A percentile compares a stretch with the other conserved stretches of the same genome.
phyloP scores from a whole-genome alignment of 2,113 vertebrate genomes.

The Brachyistius frenatus region DNA sequence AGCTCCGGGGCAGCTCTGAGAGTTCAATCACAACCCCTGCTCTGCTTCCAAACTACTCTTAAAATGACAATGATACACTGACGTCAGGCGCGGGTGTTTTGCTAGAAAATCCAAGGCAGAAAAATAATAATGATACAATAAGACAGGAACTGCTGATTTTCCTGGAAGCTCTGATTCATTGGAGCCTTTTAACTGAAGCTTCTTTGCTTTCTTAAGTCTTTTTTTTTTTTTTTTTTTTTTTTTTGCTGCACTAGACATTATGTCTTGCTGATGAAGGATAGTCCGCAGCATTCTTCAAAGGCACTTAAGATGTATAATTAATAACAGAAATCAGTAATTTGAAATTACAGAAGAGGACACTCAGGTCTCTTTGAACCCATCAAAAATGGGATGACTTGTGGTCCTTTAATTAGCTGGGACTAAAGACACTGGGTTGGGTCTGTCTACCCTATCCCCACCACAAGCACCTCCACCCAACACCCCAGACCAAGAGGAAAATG shows the following conservation, averaged over 20 bases:
- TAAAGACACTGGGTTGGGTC: conserved; percentile 70
- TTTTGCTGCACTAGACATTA: conserved; percentile 68
- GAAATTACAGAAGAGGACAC: conserved; percentile 77
- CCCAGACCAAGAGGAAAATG: conserved; percentile 36
- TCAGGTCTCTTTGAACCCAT: conserved; percentile 75
- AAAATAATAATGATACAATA: conserved; percentile 74
- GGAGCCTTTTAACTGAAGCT: conserved; percentile 47
- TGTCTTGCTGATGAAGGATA: conserved; percentile 74
- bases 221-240: conserved; percentile 44
- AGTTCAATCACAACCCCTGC: conserved; percentile 78
- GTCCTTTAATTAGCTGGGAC: conserved; percentile 76
- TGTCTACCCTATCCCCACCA: conserved; percentile 51
- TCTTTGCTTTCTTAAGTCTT: conserved; percentile 52
- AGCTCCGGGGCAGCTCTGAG: conserved; percentile 77
- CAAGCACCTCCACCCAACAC: conserved; percentile 63
- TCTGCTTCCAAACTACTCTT: conserved; percentile 71
- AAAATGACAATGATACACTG: conserved; percentile 78
- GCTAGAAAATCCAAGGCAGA: conserved; percentile 53
- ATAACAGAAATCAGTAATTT: conserved; percentile 83
- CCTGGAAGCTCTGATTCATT: conserved; percentile 63
- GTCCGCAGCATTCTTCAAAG: conserved; percentile 80
- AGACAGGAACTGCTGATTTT: conserved; percentile 61
- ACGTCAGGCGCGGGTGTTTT: conserved; percentile 73
- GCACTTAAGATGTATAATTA: conserved; percentile 81
- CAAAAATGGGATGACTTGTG: conserved; percentile 70